phyloP scores from a whole-genome alignment of 92 coral and sea anemone genomes.

The Montipora capitata region DNA sequence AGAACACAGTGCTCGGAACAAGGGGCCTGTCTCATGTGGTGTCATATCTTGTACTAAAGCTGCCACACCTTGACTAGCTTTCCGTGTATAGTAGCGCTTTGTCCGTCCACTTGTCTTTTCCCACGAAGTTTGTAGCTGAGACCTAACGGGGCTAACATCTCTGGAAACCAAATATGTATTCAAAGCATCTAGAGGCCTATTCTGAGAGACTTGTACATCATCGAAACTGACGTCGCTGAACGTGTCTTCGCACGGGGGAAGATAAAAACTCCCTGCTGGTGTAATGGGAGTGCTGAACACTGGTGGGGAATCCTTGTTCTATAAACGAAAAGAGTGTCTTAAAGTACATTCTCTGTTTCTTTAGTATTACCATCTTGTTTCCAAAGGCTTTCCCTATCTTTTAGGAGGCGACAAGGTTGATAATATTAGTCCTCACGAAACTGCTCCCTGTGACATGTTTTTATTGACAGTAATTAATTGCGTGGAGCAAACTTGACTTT shows the following conservation, averaged over 20 bases:
- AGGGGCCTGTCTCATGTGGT: conserved; percentile 64
- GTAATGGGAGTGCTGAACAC: conserved; percentile 49
- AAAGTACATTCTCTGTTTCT: conserved; percentile 16
- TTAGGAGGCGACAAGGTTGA: too few species aligned
- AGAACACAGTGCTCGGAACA: conserved; percentile 73
- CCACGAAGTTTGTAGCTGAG: conserved; percentile 74
- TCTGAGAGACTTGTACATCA: conserved; percentile 10
- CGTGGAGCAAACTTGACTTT: not conserved
- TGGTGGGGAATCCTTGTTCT: conserved; percentile 23
- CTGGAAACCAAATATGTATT: conserved; percentile 67
- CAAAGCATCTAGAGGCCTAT: conserved; percentile 47
- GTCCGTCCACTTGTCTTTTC: conserved; percentile 70
- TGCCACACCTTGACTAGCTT: conserved; percentile 77
- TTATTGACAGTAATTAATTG: too few species aligned
- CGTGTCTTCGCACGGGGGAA: conserved; percentile 34
- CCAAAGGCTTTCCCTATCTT: too few species aligned
- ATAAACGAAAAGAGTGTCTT: conserved; percentile 25
- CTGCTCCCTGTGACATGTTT: not conserved
- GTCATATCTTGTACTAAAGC: conserved; percentile 73
- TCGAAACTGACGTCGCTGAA: conserved; percentile 61
- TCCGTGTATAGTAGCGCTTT: conserved; percentile 77
- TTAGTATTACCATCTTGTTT: not conserved
- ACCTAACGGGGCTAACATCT: conserved; percentile 85
- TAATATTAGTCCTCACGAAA: not conserved
- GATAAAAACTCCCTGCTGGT: conserved; percentile 53